Conservation (phyloP, 2,797 vertebrate genomes). For the Danio choprae region DNA sequence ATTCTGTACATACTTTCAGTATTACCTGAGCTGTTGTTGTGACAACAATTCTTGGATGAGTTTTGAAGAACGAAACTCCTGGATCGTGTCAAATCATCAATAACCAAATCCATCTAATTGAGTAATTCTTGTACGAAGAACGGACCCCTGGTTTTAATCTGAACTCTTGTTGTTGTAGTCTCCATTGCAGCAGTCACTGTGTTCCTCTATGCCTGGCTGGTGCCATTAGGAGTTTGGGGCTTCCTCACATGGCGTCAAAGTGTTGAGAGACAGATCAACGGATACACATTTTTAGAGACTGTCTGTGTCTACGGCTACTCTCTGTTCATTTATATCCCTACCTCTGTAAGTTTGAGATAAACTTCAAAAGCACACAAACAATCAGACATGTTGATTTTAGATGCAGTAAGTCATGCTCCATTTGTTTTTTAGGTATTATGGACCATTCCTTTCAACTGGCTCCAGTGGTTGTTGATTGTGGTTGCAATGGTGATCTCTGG, state of each 20-base stretch:
- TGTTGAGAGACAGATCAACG: constrained; percentile 69
- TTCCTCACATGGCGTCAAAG: constrained; percentile 86
- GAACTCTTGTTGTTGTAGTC: constrained; percentile 67
- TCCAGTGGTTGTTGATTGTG: constrained; percentile 83
- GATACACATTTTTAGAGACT: constrained; percentile 87
- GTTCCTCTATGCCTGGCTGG: constrained; percentile 88
- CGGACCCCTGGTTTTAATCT: no score
- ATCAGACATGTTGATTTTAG: background rate
- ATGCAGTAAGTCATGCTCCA: background rate
- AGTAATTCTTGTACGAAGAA: no score
- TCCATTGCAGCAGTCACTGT: constrained; percentile 82
- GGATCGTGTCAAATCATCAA: no score
- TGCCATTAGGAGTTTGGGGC: constrained; percentile 85
- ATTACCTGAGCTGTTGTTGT: no score
- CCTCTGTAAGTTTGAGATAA: constrained; percentile 79
- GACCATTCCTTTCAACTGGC: constrained; percentile 79
- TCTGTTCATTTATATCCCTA: constrained; percentile 87
- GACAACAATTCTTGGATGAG: no score
- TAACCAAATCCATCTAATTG: no score
- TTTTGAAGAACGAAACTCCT: no score
- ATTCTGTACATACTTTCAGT: no score
- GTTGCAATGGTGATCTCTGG: constrained; percentile 82
- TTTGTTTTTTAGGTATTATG: constrained; percentile 80
- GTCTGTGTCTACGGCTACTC: constrained; percentile 90
- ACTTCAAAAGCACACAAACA: background rate